A percentile compares a stretch with the other conserved stretches of the same genome.
phyloP scores from a whole-genome alignment of 2,888 invertebrate genomes.

The Anodontia alba region DNA sequence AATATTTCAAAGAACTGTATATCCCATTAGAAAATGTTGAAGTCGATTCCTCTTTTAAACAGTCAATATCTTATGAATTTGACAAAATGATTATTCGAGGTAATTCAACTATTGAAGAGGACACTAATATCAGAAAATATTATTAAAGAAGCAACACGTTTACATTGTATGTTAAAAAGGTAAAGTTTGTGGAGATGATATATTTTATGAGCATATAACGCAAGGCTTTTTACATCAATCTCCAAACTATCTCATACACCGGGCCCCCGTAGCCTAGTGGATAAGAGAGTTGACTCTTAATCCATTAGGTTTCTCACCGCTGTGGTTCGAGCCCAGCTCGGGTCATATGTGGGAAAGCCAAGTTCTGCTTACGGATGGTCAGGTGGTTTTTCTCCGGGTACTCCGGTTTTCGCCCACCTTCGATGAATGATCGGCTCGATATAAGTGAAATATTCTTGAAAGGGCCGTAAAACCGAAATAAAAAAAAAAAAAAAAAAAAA shows the following conservation, averaged over 20 bases:
- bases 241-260: background rate
- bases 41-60: background rate
- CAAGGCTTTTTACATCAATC: constrained; percentile 21
- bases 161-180: background rate
- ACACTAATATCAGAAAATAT: background rate
- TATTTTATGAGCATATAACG: constrained; percentile 28
- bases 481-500: too few species aligned
- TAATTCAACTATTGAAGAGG: background rate
- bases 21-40: background rate
- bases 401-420: too few species aligned
- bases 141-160: background rate
- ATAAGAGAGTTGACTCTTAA: too few species aligned
- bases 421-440: too few species aligned
- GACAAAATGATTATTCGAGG: background rate
- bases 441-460: too few species aligned
- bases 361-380: too few species aligned
- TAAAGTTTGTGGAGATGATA: constrained; percentile 5
- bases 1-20: constrained; percentile 14
- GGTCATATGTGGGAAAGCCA: too few species aligned
- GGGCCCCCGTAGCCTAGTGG: too few species aligned
- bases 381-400: too few species aligned
- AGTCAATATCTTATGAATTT: background rate
- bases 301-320: too few species aligned
- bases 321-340: too few species aligned
- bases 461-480: too few species aligned